Base-by-base conservation (phyloP, 2,797 vertebrate genomes). In the Paramormyrops hopkinsi region DNA sequence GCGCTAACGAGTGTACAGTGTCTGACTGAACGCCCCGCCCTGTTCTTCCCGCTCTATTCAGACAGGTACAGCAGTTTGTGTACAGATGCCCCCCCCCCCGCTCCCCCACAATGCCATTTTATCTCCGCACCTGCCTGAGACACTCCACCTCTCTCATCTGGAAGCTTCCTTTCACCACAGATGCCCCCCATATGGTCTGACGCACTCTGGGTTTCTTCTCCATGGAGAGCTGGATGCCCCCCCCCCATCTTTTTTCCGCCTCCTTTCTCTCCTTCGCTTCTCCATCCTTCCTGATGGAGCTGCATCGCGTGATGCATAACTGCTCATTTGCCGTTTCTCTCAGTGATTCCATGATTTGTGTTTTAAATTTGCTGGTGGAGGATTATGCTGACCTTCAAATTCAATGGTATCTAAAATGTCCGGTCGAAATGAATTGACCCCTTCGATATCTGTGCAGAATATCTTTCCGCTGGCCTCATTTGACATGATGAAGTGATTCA, bases 131-230 rank as follows among this genome's bases (percentile, higher is more conserved):
- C 48, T n/a, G 46, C 50, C 50, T 56, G 14, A 44, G 25, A 87
- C 85, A 29, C 29, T 59, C 5, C 51, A 8, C 62, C 25, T 62
- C 79, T 82, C 53, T 4, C 7, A 50, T 59, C 25, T 33, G 22
- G 86, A 56, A 59, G 44, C 41, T 59, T 65, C n/a, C 37, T 53
- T 85, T 48, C 22, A 89, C 51, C 91, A 54, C 46, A 29, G 29
- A 50, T 17, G 4, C 6, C 29, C 53, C 5, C 8, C 62, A 29
- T 37, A 25, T 11, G 19, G 22, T 8, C n/a, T 65, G 29, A 33
- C 33, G 11, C 29, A 33, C 29, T 73, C 50, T n/a, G 6, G 56
- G 56, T 90, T 89, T 87, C 90, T 91, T 92, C 91, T 79, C 79
- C 69, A 17, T 76, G 14, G 29, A 41, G 25, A 14, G 33, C 69